These are phyloP conservation scores for Caenorhabditis doughertyi DNA, from an alignment of 2,888 invertebrate genomes.

Conservation along the genomic window DNA sequence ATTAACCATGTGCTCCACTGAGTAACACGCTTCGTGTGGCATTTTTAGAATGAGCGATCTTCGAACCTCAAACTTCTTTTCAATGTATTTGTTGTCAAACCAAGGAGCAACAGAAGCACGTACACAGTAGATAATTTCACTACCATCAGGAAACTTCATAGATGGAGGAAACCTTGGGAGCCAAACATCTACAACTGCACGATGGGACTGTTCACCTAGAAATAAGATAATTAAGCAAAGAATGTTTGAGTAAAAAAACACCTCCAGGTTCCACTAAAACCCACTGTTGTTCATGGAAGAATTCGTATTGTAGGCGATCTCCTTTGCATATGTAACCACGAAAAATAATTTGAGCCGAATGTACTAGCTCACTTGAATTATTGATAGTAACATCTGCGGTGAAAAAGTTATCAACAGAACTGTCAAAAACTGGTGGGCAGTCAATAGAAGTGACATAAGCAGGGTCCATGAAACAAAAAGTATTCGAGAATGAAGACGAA, in stretches of 20 bases:
- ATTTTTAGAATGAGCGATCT: slow-evolving; percentile 69
- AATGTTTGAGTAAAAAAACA: slow-evolving; percentile 5
- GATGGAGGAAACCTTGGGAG: slow-evolving; percentile 76
- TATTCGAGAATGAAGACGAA: not conserved
- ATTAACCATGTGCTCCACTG: slow-evolving; percentile 69
- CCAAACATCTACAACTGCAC: slow-evolving; percentile 72
- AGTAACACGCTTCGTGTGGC: slow-evolving; percentile 72
- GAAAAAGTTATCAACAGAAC: slow-evolving; percentile 66
- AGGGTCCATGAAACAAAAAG: slow-evolving; percentile 31
- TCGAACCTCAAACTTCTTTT: slow-evolving; percentile 70
- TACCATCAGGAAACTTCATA: slow-evolving; percentile 65
- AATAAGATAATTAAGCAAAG: too few species aligned
- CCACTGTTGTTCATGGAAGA: slow-evolving; percentile 76
- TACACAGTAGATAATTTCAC: slow-evolving; percentile 71
- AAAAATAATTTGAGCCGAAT: slow-evolving; percentile 73
- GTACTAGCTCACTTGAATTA: slow-evolving; percentile 67
- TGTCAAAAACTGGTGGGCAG: slow-evolving; percentile 60
- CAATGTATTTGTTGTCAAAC: slow-evolving; percentile 72
- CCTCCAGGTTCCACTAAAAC: slow-evolving; percentile 63
- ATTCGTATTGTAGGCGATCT: slow-evolving; percentile 67
- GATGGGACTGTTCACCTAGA: slow-evolving; percentile 52
- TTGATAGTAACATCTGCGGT: slow-evolving; percentile 66
- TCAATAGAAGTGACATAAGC: slow-evolving; percentile 53
- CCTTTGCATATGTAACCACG: slow-evolving; percentile 73
- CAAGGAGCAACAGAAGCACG: slow-evolving; percentile 76